phyloP scores from a whole-genome alignment of 1,140 invertebrate genomes.

The Prorops nasuta region DNA sequence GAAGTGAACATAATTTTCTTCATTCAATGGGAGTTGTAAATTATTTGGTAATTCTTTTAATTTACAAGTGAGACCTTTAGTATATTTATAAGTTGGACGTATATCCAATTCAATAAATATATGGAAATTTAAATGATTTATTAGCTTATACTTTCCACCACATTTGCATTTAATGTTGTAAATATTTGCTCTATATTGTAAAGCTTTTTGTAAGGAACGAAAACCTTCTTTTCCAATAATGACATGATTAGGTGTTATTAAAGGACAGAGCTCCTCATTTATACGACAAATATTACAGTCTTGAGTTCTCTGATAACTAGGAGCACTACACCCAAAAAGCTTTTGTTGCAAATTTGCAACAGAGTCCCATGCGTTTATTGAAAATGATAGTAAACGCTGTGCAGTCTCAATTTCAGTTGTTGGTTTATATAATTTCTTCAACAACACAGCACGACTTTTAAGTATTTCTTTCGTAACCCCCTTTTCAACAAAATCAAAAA shows the following conservation, averaged over 20 bases:
- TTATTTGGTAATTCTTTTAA: neutral
- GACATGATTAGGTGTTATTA: neutral
- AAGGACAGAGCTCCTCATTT: too few species aligned
- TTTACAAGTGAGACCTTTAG: neutral
- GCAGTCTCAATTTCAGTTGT: too few species aligned
- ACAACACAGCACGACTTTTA: too few species aligned
- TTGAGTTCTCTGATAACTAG: too few species aligned
- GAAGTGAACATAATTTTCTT: neutral
- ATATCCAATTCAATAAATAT: neutral
- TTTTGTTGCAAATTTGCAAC: too few species aligned
- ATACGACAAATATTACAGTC: too few species aligned
- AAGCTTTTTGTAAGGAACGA: neutral
- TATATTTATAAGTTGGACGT: neutral
- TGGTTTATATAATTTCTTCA: too few species aligned
- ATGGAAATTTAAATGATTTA: neutral
- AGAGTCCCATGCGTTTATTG: too few species aligned
- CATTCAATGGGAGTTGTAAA: neutral
- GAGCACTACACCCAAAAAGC: too few species aligned
- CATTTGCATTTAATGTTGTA: neutral
- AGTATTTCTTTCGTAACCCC: too few species aligned
- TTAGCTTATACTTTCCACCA: neutral
- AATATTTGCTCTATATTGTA: neutral
- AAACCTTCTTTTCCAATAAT: neutral
- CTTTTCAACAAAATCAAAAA: too few species aligned
- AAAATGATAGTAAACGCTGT: too few species aligned